phyloP scores from a whole-genome alignment of 2,888 invertebrate genomes.

The Heteromurus nitidus region DNA sequence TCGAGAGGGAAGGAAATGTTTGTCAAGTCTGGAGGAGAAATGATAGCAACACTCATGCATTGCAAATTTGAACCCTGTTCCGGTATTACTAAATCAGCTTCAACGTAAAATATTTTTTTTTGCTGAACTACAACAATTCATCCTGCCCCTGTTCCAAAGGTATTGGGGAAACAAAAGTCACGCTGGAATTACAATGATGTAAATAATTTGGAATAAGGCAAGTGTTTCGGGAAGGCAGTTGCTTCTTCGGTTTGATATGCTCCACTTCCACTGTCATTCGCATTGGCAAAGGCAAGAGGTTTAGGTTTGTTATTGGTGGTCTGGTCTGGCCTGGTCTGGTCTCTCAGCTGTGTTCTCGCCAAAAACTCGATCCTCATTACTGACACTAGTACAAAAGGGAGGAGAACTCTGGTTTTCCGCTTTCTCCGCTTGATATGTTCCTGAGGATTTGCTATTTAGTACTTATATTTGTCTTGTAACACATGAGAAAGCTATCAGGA shows the following conservation, averaged over 20 bases:
- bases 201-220: background rate
- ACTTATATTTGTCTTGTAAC: slow-evolving; percentile 49
- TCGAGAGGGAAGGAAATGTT: slow-evolving; percentile 27
- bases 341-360: slow-evolving; percentile 2
- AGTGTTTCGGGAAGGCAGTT: background rate
- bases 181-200: slow-evolving; percentile 1
- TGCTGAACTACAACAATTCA: too few relatives aligned
- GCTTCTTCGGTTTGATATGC: too few relatives aligned
- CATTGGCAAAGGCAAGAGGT: too few relatives aligned
- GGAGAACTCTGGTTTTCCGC: background rate
- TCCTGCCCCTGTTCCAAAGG: too few relatives aligned
- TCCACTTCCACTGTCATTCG: too few relatives aligned
- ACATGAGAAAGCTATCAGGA: slow-evolving; percentile 41
- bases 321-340: slow-evolving; percentile 10
- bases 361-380: background rate
- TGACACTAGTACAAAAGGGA: background rate
- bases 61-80: slow-evolving; percentile 5
- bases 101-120: too few relatives aligned
- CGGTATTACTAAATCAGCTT: slow-evolving; percentile 14
- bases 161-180: background rate
- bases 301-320: slow-evolving; percentile 26
- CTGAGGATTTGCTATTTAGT: slow-evolving; percentile 21
- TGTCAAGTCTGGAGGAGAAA: slow-evolving; percentile 25
- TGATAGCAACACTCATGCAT: slow-evolving; percentile 32
- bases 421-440: background rate